phyloP scores from a whole-genome alignment of 2,113 vertebrate genomes.

The Myiozetetes cayanensis region DNA sequence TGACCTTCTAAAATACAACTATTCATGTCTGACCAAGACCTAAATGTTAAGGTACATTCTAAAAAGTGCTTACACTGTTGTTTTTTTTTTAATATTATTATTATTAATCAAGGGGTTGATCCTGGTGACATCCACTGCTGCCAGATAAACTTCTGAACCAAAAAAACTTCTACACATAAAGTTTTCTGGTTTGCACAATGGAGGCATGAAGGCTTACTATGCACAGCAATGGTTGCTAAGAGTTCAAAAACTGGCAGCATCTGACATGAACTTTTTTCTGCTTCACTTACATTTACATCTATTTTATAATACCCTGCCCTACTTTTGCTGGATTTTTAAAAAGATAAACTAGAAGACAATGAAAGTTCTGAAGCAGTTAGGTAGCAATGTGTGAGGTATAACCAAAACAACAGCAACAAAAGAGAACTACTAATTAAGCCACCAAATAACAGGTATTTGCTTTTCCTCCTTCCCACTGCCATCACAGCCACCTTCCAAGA shows the following conservation, averaged over 20 bases:
- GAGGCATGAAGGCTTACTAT: neutral
- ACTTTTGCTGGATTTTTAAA: neutral
- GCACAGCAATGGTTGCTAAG: neutral
- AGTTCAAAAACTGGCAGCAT: neutral
- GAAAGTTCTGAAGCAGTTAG: neutral
- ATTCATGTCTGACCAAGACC: neutral
- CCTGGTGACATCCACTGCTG: neutral
- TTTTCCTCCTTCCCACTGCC: neutral
- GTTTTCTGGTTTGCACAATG: neutral
- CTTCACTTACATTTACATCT: neutral
- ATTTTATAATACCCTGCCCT: neutral
- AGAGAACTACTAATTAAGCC: neutral
- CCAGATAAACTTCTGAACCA: neutral
- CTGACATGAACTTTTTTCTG: neutral
- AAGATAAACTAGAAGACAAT: neutral
- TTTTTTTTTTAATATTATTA: neutral
- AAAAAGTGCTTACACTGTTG: neutral
- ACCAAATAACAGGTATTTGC: neutral
- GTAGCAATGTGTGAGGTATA: neutral
- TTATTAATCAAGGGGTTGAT: neutral
- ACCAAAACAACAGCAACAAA: neutral
- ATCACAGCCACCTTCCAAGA: neutral
- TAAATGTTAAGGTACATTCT: neutral
- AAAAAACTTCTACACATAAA: neutral
- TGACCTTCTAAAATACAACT: neutral